phyloP scores from a whole-genome alignment of 1,140 invertebrate species.

The Macrobrachium rosenbergii region DNA sequence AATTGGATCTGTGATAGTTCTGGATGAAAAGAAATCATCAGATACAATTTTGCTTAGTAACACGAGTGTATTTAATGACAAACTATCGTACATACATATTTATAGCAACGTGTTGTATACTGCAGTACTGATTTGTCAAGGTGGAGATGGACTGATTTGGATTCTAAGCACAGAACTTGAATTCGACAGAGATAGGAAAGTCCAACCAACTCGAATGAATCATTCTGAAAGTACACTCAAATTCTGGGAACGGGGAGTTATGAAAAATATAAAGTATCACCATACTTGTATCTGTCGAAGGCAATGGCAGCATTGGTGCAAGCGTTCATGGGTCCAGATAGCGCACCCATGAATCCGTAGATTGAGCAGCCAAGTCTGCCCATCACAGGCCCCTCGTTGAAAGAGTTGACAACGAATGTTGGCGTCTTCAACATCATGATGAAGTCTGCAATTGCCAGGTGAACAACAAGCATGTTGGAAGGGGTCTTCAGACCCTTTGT shows the following conservation, averaged over 20 bases:
- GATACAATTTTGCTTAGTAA: conserved; percentile 38
- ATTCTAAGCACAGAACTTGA: too few species aligned
- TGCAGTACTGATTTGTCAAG: conserved; percentile 18
- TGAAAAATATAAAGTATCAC: too few species aligned
- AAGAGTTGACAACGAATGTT: conserved; percentile 89
- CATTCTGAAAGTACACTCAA: too few species aligned
- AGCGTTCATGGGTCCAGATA: conserved; percentile 83
- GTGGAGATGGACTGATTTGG: too few species aligned
- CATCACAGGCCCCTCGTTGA: conserved; percentile 80
- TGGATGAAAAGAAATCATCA: conserved; percentile 68
- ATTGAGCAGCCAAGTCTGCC: conserved; percentile 83
- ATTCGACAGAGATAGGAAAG: conserved; percentile 66
- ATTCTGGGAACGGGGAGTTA: too few species aligned
- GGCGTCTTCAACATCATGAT: conserved; percentile 78
- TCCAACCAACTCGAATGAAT: not conserved
- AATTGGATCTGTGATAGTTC: conserved; percentile 85
- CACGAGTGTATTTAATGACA: conserved; percentile 29
- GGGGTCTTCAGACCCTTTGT: conserved; percentile 70
- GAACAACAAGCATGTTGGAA: conserved; percentile 72
- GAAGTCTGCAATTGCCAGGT: conserved; percentile 70
- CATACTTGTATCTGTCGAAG: conserved; percentile 80
- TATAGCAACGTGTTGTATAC: too few species aligned
- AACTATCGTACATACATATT: conserved; percentile 51
- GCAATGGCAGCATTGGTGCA: conserved; percentile 84
- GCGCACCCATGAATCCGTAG: conserved; percentile 82